These are phyloP conservation scores for Formica exsecta DNA, from an alignment of 1,140 invertebrate genomes.

Conservation along the genomic window DNA sequence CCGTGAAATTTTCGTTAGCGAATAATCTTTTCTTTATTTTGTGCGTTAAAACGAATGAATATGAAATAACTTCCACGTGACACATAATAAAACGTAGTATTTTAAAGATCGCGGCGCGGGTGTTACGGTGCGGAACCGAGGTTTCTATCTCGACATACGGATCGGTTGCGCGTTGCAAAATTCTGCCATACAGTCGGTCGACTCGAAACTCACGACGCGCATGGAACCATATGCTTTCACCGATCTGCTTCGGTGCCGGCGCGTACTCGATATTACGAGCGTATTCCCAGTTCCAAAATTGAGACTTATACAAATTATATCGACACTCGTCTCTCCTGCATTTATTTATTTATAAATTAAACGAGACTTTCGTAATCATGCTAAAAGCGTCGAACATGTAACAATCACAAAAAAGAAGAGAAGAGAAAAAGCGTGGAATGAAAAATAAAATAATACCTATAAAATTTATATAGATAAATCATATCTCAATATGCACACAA, in stretches of 20 bases:
- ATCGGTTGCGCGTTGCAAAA: slow-evolving; percentile 68
- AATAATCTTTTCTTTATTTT: not conserved
- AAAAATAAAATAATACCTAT: not conserved
- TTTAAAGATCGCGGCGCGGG: slow-evolving; percentile 10
- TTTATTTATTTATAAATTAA: not conserved
- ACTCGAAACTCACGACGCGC: slow-evolving; percentile 50
- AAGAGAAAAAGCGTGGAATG: not conserved
- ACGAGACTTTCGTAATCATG: not conserved
- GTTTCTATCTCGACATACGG: slow-evolving; percentile 53
- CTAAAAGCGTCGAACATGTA: not conserved
- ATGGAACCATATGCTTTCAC: slow-evolving; percentile 56
- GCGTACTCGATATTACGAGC: slow-evolving; percentile 13
- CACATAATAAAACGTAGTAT: not conserved
- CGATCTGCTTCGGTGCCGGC: slow-evolving; percentile 46
- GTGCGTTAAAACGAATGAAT: not conserved
- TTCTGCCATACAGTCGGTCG: slow-evolving; percentile 40
- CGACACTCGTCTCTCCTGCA: not conserved
- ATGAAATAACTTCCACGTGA: not conserved
- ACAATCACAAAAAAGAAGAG: no score
- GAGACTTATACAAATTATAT: not conserved
- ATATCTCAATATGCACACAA: not conserved
- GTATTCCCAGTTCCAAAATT: slow-evolving; percentile 43
- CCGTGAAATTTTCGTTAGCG: not conserved
- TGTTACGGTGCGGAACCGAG: slow-evolving; percentile 33
- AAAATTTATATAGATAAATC: not conserved